Conservation (phyloP, 2,888 invertebrate species). For the Herminia tarsipennalis region DNA sequence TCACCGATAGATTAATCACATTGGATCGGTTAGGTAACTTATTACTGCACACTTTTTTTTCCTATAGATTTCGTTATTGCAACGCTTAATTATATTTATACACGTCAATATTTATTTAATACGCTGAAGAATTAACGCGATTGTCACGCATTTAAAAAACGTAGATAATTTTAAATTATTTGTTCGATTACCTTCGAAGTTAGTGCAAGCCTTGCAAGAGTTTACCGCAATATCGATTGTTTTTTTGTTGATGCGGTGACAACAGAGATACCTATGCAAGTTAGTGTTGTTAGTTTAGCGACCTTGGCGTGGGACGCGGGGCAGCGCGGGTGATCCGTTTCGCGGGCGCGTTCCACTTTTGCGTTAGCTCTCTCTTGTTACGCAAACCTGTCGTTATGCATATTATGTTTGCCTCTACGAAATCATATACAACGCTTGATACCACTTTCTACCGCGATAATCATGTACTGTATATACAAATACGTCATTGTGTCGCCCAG, state of each 20-base stretch:
- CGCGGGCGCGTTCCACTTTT: conserved; percentile 81
- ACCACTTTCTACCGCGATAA: conserved; percentile 73
- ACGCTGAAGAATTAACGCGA: conserved; percentile 4
- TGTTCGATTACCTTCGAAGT: conserved; percentile 19
- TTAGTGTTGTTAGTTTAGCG: conserved; percentile 43
- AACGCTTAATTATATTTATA: conserved; percentile 5
- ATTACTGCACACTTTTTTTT: conserved; percentile 8
- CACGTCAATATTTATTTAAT: conserved; percentile 1
- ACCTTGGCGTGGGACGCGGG: conserved; percentile 71
- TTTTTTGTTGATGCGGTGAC: conserved; percentile 36
- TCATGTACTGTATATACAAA: conserved; percentile 44
- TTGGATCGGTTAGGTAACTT: no score
- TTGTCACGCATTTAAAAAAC: conserved; percentile 10
- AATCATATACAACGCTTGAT: conserved; percentile 70
- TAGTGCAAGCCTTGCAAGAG: conserved; percentile 29
- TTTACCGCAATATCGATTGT: conserved; percentile 39
- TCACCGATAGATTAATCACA: no score
- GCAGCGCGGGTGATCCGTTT: conserved; percentile 66
- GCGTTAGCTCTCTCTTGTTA: conserved; percentile 82
- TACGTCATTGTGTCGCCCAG: conserved; percentile 11
- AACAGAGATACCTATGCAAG: conserved; percentile 31
- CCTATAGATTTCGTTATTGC: conserved; percentile 8
- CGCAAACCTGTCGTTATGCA: conserved; percentile 83
- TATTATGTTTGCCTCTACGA: conserved; percentile 77
- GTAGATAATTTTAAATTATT: conserved; percentile 12